Conservation (phyloP, 1,140 invertebrate species). For the Battus philenor region DNA sequence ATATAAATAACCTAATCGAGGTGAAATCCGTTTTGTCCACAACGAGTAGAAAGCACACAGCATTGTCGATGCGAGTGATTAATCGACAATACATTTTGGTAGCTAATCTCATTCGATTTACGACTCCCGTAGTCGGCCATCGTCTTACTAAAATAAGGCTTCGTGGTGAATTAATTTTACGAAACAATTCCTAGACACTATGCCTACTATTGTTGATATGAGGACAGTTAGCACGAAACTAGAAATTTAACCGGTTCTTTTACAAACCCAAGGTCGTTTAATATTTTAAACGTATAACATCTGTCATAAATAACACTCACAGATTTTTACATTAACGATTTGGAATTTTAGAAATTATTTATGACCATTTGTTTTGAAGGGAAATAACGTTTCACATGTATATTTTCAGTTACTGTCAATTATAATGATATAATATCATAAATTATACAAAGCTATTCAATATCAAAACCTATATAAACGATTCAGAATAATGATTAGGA, state of each 20-base stretch:
- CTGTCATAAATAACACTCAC: no score
- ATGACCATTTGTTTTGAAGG: no score
- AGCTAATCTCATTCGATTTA: constrained; percentile 53
- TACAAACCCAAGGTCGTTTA: constrained; percentile 7
- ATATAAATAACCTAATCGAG: constrained; percentile 56
- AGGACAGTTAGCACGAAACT: constrained; percentile 3
- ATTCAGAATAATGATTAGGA: no score
- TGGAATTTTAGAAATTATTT: no score
- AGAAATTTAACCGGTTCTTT: constrained; percentile 9
- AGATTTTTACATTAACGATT: no score
- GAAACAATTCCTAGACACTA: constrained; percentile 5
- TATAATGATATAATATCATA: no score
- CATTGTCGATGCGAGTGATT: constrained; percentile 34
- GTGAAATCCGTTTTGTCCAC: constrained; percentile 60
- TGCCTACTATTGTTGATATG: constrained; percentile 6
- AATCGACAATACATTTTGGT: constrained; percentile 41
- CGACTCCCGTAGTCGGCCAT: constrained; percentile 28
- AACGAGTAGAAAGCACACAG: constrained; percentile 42
- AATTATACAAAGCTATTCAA: no score
- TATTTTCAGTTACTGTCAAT: no score
- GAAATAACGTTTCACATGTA: no score
- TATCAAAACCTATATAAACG: no score
- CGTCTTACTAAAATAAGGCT: constrained; percentile 9
- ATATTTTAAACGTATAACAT: constrained; percentile 1
- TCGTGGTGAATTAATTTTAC: constrained; percentile 12